These are phyloP conservation scores for Trypoxylus dichotomus DNA, from an alignment of 1,140 invertebrate species.

Conservation along the genomic window DNA sequence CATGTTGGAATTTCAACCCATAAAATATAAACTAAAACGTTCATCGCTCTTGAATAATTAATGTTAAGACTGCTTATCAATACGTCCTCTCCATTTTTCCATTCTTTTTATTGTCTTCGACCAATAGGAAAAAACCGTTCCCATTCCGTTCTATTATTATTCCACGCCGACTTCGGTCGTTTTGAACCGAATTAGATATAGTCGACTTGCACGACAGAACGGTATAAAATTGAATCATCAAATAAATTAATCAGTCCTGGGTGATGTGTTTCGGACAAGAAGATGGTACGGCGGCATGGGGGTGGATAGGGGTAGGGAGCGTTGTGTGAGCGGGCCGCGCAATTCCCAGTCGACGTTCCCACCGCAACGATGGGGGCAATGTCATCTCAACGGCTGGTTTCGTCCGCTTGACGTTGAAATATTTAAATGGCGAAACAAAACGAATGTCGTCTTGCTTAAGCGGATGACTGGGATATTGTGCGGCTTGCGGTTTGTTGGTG, in stretches of 20 bases:
- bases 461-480: no score
- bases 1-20: no score
- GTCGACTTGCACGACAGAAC: neutral
- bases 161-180: neutral
- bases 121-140: neutral
- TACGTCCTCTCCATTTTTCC: no score
- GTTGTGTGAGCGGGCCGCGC: neutral
- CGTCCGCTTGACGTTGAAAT: neutral
- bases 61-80: no score
- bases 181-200: neutral
- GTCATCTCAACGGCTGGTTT: neutral
- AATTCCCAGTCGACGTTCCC: neutral
- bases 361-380: neutral
- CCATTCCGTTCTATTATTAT: neutral
- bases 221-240: slow-evolving; percentile 7
- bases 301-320: no score
- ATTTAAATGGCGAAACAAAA: neutral
- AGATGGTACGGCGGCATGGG: no score
- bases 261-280: neutral
- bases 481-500: no score
- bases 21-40: no score
- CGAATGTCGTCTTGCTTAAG: neutral
- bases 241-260: neutral
- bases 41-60: no score
- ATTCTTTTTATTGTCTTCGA: no score